phyloP scores from a whole-genome alignment of 2,888 invertebrate genomes.

The Escarpia spicata region DNA sequence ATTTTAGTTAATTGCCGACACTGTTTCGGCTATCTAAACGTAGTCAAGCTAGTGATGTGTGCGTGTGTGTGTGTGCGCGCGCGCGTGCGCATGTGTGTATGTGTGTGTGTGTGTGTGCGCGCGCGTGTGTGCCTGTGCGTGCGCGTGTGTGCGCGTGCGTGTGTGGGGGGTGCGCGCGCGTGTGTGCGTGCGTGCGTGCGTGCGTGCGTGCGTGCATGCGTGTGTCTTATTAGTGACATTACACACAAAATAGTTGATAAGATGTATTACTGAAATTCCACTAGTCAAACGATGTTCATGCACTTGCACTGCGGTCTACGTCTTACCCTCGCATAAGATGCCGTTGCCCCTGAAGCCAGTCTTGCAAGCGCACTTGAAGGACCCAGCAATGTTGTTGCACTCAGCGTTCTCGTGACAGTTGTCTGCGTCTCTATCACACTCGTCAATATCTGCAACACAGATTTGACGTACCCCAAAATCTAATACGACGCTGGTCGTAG shows the following conservation, averaged over 20 bases:
- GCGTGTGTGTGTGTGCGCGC: no score
- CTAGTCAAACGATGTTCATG: background rate
- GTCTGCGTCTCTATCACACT: background rate
- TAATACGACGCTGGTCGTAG: background rate
- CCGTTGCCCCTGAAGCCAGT: slow-evolving; percentile 19
- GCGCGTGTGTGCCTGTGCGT: no score
- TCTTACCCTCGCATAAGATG: background rate
- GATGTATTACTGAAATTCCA: background rate
- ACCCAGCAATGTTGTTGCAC: slow-evolving; percentile 18
- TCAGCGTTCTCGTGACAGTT: slow-evolving; percentile 5
- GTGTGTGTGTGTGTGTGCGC: no score
- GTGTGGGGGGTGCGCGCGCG: background rate
- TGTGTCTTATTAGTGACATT: background rate
- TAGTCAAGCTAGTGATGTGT: no score
- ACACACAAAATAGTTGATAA: background rate
- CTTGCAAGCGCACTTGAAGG: slow-evolving; percentile 17
- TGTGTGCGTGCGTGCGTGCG: background rate
- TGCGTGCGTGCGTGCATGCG: background rate
- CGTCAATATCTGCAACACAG: background rate
- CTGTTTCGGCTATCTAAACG: no score
- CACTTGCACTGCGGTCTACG: background rate
- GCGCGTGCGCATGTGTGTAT: no score
- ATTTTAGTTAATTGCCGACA: no score
- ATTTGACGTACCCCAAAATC: background rate
- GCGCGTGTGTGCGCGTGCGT: no score